A percentile compares a stretch with the other conserved stretches of the same genome.
phyloP scores from a whole-genome alignment of 2,888 invertebrate species.

The Anoncus sp. region DNA sequence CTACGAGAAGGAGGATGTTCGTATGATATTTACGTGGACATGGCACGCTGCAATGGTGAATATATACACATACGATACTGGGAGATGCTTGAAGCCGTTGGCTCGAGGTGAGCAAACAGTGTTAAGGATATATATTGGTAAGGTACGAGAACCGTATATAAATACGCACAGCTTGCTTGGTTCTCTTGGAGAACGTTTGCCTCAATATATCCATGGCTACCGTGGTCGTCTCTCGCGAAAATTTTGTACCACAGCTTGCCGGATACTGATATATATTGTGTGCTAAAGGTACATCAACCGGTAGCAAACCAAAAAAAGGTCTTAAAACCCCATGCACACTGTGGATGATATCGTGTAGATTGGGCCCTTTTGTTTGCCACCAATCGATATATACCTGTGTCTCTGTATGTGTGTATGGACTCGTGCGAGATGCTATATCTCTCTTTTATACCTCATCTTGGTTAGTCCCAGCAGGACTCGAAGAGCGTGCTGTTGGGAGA shows the following conservation, averaged over 20 bases:
- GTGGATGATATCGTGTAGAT: neutral
- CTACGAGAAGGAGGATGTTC: neutral
- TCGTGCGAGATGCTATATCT: slow-evolving; percentile 37
- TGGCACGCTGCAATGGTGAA: neutral
- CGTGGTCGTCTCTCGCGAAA: slow-evolving; percentile 14
- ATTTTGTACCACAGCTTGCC: slow-evolving; percentile 22
- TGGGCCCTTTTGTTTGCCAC: slow-evolving; percentile 5
- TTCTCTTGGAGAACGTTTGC: slow-evolving; percentile 17
- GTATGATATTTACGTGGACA: slow-evolving; percentile 6
- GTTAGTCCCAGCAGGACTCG: slow-evolving; percentile 34
- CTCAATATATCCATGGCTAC: slow-evolving; percentile 24
- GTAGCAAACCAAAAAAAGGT: neutral
- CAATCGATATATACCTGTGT: neutral
- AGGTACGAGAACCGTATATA: slow-evolving; percentile 52
- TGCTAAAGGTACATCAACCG: neutral
- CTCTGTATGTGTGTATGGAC: neutral
- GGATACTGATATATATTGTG: slow-evolving; percentile 19
- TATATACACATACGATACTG: neutral
- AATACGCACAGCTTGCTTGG: slow-evolving; percentile 38
- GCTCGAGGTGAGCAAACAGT: slow-evolving; percentile 57
- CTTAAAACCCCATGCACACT: neutral
- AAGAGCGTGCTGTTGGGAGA: slow-evolving; percentile 12
- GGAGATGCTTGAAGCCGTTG: slow-evolving; percentile 29
- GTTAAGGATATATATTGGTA: slow-evolving; percentile 51
- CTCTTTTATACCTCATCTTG: slow-evolving; percentile 48